These are phyloP conservation scores for Pachyramphus minor DNA, from an alignment of 2,113 vertebrate genomes.

Conservation along the genomic window DNA sequence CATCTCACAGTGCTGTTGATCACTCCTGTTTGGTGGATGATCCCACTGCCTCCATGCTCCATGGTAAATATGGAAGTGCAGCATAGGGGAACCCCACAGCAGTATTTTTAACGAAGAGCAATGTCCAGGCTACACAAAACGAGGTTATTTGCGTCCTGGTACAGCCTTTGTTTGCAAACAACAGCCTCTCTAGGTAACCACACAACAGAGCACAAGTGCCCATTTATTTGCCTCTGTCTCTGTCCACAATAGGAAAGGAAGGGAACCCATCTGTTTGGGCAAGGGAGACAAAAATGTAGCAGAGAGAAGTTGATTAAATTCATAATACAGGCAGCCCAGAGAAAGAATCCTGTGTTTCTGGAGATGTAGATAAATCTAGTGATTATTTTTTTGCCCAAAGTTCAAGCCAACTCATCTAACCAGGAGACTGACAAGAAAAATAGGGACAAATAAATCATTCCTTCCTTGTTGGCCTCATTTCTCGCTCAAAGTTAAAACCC, in stretches of 20 bases:
- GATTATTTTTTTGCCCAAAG: not conserved
- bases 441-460: not conserved
- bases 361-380: not conserved
- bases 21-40: not conserved
- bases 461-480: not conserved
- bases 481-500: not conserved
- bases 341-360: not conserved
- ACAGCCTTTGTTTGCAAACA: slow-evolving; percentile 34
- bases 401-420: not conserved
- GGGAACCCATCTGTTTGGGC: not conserved
- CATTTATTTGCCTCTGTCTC: slow-evolving; percentile 6
- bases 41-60: fast-evolving
- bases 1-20: not conserved
- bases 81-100: fast-evolving
- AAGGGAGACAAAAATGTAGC: not conserved
- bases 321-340: not conserved
- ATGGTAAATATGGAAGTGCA: not conserved
- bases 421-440: not conserved
- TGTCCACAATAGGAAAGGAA: not conserved
- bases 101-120: not conserved
- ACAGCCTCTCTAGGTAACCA: slow-evolving; percentile 38
- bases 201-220: not conserved
- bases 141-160: not conserved
- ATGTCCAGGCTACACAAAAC: not conserved
- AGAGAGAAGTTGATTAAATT: not conserved